These are phyloP conservation scores for Bos javanicus DNA, from an alignment of 2,113 vertebrate species.

Conservation along the genomic window DNA sequence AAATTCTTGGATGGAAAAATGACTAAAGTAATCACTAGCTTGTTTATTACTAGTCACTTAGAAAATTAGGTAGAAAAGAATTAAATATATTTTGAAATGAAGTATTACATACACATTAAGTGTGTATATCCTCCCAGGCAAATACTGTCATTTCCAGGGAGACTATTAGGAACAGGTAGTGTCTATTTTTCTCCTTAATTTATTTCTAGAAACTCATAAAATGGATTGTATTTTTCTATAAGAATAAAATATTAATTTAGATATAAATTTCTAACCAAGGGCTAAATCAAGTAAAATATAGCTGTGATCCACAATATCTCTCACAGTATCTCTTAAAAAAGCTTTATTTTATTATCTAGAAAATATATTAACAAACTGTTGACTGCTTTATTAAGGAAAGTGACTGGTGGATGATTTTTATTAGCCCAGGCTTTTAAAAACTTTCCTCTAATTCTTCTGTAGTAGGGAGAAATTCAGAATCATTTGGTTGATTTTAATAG, in stretches of 20 bases:
- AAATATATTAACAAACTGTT: neutral
- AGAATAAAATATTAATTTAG: slow-evolving; percentile 3
- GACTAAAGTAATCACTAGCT: slow-evolving; percentile 8
- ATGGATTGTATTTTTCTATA: slow-evolving; percentile 41
- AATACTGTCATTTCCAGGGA: neutral
- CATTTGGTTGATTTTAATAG: neutral
- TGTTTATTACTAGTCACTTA: slow-evolving; percentile 16
- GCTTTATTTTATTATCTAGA: neutral
- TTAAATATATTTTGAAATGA: slow-evolving; percentile 43
- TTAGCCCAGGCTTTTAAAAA: neutral
- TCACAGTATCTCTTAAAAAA: neutral
- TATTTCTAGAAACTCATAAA: slow-evolving; percentile 46
- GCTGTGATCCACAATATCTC: neutral
- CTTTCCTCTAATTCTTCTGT: neutral
- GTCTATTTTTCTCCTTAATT: slow-evolving; percentile 32
- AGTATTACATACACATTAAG: neutral
- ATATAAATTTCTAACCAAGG: slow-evolving; percentile 32
- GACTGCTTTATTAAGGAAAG: neutral
- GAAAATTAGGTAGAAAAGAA: slow-evolving; percentile 25
- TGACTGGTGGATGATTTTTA: neutral
- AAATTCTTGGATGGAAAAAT: slow-evolving; percentile 24
- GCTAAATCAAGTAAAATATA: neutral
- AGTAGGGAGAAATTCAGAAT: neutral
- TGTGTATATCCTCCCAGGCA: neutral
- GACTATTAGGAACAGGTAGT: neutral